Evolutionary conservation across 64 coral and sea anemone species (phyloP), one percentile per base, ranked within the genome.

Genomic region (Actinia equina): DNA sequence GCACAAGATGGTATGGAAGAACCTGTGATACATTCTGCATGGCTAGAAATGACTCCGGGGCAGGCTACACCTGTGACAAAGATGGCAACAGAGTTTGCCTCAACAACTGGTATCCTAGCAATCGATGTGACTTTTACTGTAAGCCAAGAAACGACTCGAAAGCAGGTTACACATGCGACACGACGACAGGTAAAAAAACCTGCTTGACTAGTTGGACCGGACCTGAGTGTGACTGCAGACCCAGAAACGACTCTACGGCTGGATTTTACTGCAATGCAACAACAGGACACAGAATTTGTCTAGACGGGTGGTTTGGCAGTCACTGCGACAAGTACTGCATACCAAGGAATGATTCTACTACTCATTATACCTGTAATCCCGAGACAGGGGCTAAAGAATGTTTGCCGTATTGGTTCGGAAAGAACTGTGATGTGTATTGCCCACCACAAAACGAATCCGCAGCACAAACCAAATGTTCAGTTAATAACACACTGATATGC

Each of bases 321-420:
- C 8, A 88, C 17, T 96, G 94, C 10, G 67, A 93, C 44, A 53
- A 71, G 2, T 59, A 59, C 54, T 96, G 94, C 67, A 63, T 58
- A 16, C 77, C 91, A 44, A 82, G 65, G 43, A 96, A 96, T 44
- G 91, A 93, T 12, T 93, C 94, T 13, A 77, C 13, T 8, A 79
- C 91, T 54, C 94, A 93, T 84, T 96, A 85, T 42, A 88, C n/a
- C 58, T 96, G 94, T 52, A 83, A 96, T 43, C 80, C 30, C 15
- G 44, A 20, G 17, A 96, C 65, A 52, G 94, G 94, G 27, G 91
- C 94, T 12, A 96, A 96, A 10, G 94, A 96, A 82, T 96, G 94
- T 74, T 30, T 96, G 2, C 16, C 77, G 16, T 67, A 90, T 57
- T 96, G 94, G 94, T 92, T 87, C 59, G 94, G 91, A 23, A 83